A percentile compares a stretch with the other conserved stretches of the same genome.
These are phyloP conservation scores for Struthidea cinerea DNA, from an alignment of 2,113 vertebrate genomes.

Conservation along the genomic window DNA sequence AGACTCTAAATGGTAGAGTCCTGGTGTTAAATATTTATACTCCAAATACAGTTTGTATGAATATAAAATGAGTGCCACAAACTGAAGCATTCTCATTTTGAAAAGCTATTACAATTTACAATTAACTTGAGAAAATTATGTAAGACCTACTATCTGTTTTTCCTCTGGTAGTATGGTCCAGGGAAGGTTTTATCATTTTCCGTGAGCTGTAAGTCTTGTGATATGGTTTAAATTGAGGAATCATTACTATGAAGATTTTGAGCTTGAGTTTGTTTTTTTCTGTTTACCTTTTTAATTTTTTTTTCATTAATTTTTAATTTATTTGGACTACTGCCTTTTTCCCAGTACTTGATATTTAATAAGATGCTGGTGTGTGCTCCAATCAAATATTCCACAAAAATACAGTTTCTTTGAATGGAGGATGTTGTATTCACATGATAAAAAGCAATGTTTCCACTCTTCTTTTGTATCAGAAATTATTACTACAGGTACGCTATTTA, in stretches of 20 bases:
- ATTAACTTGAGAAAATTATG: not conserved
- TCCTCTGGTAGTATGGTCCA: not conserved
- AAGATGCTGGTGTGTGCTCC: not conserved
- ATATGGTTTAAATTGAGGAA: not conserved
- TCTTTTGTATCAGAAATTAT: not conserved
- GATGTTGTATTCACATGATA: not conserved
- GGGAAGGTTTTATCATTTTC: not conserved
- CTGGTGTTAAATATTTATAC: conserved; percentile 9
- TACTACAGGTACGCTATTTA: not conserved
- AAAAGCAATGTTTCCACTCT: not conserved
- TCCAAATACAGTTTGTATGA: not conserved
- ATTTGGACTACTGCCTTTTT: not conserved
- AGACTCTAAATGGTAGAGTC: not conserved
- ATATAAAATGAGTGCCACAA: not conserved
- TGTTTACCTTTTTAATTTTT: not conserved
- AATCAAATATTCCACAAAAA: not conserved
- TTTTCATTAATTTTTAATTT: too few relatives aligned
- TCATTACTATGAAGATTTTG: not conserved
- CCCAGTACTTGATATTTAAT: not conserved
- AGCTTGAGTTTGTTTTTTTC: not conserved
- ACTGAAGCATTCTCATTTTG: not conserved
- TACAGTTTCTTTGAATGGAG: not conserved
- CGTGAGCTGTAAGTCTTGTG: not conserved
- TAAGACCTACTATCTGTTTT: not conserved
- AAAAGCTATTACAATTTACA: conserved; percentile 7